Evolutionary conservation across 2,888 invertebrate species (phyloP).

Genomic region (Parasteatoda lunata): DNA sequence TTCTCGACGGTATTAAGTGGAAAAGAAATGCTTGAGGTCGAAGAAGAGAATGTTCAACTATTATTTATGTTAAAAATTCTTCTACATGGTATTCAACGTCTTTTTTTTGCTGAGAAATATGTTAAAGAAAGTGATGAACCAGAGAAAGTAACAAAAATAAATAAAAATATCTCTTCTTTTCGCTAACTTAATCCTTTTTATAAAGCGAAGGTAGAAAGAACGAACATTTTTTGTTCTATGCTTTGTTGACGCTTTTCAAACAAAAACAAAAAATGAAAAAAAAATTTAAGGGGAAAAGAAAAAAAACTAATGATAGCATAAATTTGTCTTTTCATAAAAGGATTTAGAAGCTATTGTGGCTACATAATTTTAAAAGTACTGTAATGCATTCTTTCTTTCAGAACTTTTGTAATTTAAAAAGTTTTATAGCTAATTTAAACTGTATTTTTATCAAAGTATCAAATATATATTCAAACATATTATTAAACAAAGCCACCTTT

Average conservation of each 20-base stretch:
- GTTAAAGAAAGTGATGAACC: background rate
- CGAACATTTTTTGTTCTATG: too few relatives aligned
- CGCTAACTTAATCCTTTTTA: constrained; percentile 41
- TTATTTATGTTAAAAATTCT: background rate
- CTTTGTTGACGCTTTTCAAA: background rate
- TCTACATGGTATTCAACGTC: constrained; percentile 26
- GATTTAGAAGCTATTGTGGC: constrained; percentile 43
- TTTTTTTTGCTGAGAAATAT: constrained; percentile 23
- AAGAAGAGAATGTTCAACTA: background rate
- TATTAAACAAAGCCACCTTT: too few relatives aligned
- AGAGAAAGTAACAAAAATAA: background rate
- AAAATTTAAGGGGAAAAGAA: background rate
- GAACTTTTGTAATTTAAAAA: too few relatives aligned
- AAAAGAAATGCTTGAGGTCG: background rate
- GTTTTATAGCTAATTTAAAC: too few relatives aligned
- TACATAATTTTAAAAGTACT: constrained; percentile 49
- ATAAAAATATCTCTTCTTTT: constrained; percentile 21
- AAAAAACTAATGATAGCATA: constrained; percentile 51
- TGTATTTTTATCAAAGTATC: too few relatives aligned
- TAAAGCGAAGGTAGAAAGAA: background rate
- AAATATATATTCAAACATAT: too few relatives aligned
- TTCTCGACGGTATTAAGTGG: background rate
- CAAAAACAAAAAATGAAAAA: background rate
- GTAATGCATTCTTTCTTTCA: background rate
- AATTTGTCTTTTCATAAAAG: constrained; percentile 48